Evolutionary conservation across 30 jellyfish, hydroid and myxozoan genomes (phyloP).

Genomic region (Cassiopea xamachana): DNA sequence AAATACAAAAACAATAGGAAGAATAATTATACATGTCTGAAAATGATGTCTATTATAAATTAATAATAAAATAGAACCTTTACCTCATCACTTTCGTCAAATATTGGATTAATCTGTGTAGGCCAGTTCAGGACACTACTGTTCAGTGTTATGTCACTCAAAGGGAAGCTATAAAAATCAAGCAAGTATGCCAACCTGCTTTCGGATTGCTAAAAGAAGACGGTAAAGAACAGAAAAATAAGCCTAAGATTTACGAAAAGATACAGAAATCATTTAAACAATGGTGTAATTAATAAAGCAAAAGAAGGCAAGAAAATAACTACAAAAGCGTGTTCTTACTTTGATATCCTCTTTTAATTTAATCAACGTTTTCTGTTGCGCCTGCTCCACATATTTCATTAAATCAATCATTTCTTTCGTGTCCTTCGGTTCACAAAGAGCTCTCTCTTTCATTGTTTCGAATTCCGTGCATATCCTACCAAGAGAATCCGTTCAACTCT

Average conservation of each 20-base stretch:
- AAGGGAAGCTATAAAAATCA: constrained; percentile 73
- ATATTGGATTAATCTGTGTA: constrained; percentile 80
- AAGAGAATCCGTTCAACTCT: not conserved
- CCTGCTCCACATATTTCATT: constrained; percentile 79
- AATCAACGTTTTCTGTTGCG: constrained; percentile 79
- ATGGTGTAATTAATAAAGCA: not conserved
- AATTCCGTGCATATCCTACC: constrained; percentile 79
- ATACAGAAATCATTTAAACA: not conserved
- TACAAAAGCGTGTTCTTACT: constrained; percentile 12
- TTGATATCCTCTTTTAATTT: constrained; percentile 75
- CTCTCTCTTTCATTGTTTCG: constrained; percentile 72
- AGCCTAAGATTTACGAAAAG: not conserved
- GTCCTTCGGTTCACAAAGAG: constrained; percentile 79
- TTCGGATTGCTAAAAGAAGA: constrained; percentile 61
- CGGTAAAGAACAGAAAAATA: not conserved
- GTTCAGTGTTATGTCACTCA: constrained; percentile 82
- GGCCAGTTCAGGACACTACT: constrained; percentile 97
- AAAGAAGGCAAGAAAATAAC: not conserved
- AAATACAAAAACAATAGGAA: too few species aligned
- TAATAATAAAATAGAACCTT: too few species aligned
- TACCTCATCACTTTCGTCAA: constrained; percentile 97
- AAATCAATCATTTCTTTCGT: constrained; percentile 88
- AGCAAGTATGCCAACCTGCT: constrained; percentile 89
- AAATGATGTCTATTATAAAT: too few species aligned
- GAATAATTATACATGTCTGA: too few species aligned